These are phyloP conservation scores for Anniella stebbinsi DNA, from an alignment of 2,797 vertebrate species.

Conservation along the genomic window DNA sequence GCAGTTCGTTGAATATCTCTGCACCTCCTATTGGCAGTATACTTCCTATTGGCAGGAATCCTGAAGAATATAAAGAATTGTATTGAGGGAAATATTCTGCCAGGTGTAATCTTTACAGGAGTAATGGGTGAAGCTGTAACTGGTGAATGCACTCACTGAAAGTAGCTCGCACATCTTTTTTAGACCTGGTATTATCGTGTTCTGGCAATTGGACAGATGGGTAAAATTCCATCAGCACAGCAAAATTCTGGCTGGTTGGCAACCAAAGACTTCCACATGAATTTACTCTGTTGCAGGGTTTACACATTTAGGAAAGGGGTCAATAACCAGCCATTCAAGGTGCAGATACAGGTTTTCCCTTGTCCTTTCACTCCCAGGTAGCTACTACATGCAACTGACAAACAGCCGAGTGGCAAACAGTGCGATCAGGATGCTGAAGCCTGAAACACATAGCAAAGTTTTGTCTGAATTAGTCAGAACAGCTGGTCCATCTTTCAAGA, in stretches of 20 bases:
- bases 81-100: neutral
- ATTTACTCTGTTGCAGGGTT: too few species aligned
- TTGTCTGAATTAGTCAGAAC: constrained; percentile 60
- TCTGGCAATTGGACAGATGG: neutral
- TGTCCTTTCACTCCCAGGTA: neutral
- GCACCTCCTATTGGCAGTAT: too few species aligned
- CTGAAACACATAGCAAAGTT: constrained; percentile 28
- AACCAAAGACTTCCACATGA: neutral
- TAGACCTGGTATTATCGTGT: neutral
- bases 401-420: neutral
- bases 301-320: neutral
- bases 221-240: neutral
- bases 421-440: neutral
- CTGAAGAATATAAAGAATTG: neutral
- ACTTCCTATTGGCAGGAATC: neutral
- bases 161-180: neutral
- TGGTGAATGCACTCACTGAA: neutral
- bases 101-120: neutral
- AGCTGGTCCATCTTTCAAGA: constrained; percentile 54
- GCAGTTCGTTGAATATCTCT: neutral
- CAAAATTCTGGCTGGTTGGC: neutral
- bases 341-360: neutral
- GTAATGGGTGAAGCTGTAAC: neutral
- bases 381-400: neutral
- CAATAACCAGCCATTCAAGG: neutral